Evolutionary conservation across 2,113 vertebrate species (phyloP), one percentile per base, ranked within the genome.

Genomic region (Camelus bactrianus): DNA sequence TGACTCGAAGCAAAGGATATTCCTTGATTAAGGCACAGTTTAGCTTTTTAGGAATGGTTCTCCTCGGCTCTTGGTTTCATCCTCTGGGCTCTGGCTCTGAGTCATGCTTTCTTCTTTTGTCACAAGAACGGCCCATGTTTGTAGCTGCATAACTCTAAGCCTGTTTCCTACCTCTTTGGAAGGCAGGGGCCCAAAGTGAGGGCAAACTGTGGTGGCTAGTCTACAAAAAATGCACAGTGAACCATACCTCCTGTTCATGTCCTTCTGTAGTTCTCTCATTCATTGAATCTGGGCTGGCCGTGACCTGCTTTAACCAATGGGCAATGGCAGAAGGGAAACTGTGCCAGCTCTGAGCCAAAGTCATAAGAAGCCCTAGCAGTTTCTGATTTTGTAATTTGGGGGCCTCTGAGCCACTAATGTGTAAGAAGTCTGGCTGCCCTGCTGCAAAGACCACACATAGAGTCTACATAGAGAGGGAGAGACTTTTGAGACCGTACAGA

Each of bases 71-170:
- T 64, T 64, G 50, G 80, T 52, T 82, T 86, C 48, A 50, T 7
- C 14, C 52, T 85, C 26, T 85, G 65, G 77, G 17, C 46, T 73
- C 24, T 76, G 20, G 30, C 8, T 72, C 79, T 90, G 72, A 85
- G 52, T 92, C 26, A 46, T 70, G 52, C 88, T 76, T 84, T 58
- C 88, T 76, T 84, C 46, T 26, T 70, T 82, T 92, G 46, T 65
- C 32, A 10, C 22, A 28, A 77, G 62, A 92, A 70, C 54, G 54
- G 28, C 30, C 12, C 0, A 4, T 32, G 32, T 62, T 56, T 42
- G 17, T 15, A 52, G 62, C 42, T 32, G 1, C 26, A 30, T 94
- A 46, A 52, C 38, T 46, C 32, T 76, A 46, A 94, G 56, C 73
- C 77, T 81, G 5, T 46, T 70, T 65, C 32, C 56, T 82, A 24